Evolutionary conservation across 2,888 invertebrate species (phyloP).

Genomic region (Stenoptilia bipunctidactyla): DNA sequence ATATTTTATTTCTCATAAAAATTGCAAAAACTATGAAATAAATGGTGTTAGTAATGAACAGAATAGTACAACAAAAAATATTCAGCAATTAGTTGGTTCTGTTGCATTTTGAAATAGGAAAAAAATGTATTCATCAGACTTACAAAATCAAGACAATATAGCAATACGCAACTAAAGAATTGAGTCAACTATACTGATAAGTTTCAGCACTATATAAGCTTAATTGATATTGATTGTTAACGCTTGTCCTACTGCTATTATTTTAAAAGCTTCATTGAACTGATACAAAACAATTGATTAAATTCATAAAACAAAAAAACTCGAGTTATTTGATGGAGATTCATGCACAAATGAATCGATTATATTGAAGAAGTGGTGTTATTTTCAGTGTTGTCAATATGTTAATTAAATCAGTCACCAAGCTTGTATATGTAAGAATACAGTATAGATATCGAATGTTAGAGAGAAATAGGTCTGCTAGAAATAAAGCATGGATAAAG

Average conservation of each 20-base stretch:
- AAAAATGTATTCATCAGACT: too few species aligned
- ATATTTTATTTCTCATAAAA: too few species aligned
- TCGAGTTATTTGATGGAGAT: constrained; percentile 48
- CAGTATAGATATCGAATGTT: constrained; percentile 23
- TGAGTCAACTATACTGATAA: constrained; percentile 2
- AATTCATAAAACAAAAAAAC: constrained; percentile 34
- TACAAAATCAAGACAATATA: neutral
- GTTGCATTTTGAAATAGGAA: too few species aligned
- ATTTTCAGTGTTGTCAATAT: constrained; percentile 41
- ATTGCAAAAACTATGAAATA: too few species aligned
- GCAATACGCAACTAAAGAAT: neutral
- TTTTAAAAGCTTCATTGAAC: constrained; percentile 47
- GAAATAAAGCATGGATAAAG: constrained; percentile 59
- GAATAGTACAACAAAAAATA: too few species aligned
- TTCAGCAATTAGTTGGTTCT: too few species aligned
- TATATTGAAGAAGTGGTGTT: constrained; percentile 68
- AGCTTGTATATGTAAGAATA: constrained; percentile 42
- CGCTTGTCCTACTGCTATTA: constrained; percentile 58
- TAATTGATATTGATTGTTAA: constrained; percentile 39
- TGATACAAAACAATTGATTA: constrained; percentile 26
- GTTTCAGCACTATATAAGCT: constrained; percentile 51
- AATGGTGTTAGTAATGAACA: too few species aligned
- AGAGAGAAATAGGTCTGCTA: constrained; percentile 60
- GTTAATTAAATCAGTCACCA: constrained; percentile 56
- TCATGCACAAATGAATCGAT: constrained; percentile 68